These are phyloP conservation scores for Fregata magnificens DNA, from an alignment of 2,113 vertebrate species.

Conservation along the genomic window DNA sequence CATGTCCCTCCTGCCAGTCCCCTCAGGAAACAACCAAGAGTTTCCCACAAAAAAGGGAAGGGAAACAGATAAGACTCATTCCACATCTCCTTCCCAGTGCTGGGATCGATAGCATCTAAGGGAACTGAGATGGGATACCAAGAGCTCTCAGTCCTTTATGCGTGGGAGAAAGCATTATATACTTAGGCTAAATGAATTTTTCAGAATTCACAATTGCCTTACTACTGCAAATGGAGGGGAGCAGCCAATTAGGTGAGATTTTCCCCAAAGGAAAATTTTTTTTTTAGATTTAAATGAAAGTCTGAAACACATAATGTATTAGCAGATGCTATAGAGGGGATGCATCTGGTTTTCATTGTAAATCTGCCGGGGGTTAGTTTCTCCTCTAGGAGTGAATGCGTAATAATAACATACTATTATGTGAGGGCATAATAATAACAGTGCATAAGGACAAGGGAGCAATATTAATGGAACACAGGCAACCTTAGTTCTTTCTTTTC, in stretches of 20 bases:
- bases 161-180: not conserved
- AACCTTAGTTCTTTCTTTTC: not conserved
- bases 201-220: not conserved
- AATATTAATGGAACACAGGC: slow-evolving; percentile 1
- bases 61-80: not conserved
- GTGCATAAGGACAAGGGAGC: not conserved
- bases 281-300: not conserved
- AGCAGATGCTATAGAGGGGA: not conserved
- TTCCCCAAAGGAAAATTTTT: not conserved
- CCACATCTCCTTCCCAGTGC: not conserved
- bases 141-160: not conserved
- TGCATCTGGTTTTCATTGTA: slow-evolving; percentile 46
- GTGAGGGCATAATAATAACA: not conserved
- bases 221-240: not conserved
- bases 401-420: not conserved
- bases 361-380: slow-evolving; percentile 18
- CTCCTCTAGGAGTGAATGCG: not conserved
- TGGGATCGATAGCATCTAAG: not conserved
- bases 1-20: not conserved
- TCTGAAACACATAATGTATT: not conserved
- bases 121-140: not conserved
- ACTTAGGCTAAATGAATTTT: not conserved
- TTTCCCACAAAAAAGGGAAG: not conserved
- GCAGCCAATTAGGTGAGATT: slow-evolving; percentile 18
- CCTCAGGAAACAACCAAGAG: not conserved